Base-by-base conservation (phyloP, 2,888 invertebrate species). In the Agriotes lineatus region DNA sequence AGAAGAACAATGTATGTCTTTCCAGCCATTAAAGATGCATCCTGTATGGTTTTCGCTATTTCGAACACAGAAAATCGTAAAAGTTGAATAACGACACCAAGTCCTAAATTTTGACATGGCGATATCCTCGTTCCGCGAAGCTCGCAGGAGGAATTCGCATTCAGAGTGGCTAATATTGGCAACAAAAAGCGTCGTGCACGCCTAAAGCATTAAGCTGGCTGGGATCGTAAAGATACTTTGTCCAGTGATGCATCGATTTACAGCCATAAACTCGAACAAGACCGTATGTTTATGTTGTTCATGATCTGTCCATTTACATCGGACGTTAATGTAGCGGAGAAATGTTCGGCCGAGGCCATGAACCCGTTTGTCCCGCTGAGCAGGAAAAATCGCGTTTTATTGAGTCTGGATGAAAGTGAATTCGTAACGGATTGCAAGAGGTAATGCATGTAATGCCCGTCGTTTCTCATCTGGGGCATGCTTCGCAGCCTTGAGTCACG, bases 281-380 rank as follows among this genome's bases (percentile, higher is more conserved):
- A 48, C 45, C 37, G 25, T 52, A 59, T 18, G 48, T 58, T 65
- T 65, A 59, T 52, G 58, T 58, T 65, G 58, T 50, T 65, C 65
- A 65, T 65, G 65, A 65, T 65, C 65, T 59, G 58, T 59, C 59
- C 65, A 65, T 65, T 65, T 42, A 50, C 58, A 45, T 56, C 20
- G 39, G 65, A 58, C 50, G 59, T 58, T 59, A 65, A 65, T 58
- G 58, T 64, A 57, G 59, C 59, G 59, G 37, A 50, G 50, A 61
- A 59, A 59, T 16, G 58, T 60, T 64, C 19, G 63, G 56, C 63
- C 44, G 37, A 50, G 65, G 37, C 65, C 68, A 50, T 68, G 68
- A 68, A 68, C 68, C 19, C 44, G 30, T 30, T 59, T 14, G 30
- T 39, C 59, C 52, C 35, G 52, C 52, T 35, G 52, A 52, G 52